Evolutionary conservation across 2,113 vertebrate species (phyloP).

Genomic region (Zosterops pallidus): DNA sequence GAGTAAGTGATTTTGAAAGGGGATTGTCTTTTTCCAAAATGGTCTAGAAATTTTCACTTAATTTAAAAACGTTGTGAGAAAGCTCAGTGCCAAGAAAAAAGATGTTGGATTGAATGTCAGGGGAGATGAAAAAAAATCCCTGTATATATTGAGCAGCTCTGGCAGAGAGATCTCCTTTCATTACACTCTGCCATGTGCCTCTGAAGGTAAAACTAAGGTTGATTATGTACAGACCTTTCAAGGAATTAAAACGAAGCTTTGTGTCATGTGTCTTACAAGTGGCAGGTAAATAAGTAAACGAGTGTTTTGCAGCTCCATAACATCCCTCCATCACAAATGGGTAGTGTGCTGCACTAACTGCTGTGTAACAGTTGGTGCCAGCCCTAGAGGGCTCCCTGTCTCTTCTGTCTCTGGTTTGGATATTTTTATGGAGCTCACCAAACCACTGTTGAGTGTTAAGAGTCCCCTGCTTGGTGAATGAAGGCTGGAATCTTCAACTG

Average conservation of each 20-base stretch:
- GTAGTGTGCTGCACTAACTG: neutral
- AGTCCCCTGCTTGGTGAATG: neutral
- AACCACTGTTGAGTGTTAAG: accelerated
- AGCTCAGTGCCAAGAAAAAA: neutral
- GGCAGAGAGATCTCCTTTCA: neutral
- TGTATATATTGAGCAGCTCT: neutral
- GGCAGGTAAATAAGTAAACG: neutral
- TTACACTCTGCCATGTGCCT: neutral
- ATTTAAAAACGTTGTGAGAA: neutral
- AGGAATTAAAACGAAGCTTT: neutral
- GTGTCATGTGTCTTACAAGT: neutral
- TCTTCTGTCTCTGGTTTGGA: neutral
- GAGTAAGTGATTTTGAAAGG: neutral
- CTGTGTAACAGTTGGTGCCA: neutral
- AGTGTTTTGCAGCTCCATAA: neutral
- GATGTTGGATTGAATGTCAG: neutral
- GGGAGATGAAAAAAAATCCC: neutral
- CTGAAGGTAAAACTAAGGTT: neutral
- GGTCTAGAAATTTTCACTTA: neutral
- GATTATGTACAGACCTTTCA: neutral
- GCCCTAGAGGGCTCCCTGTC: neutral
- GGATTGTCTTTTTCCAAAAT: neutral
- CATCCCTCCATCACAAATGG: neutral
- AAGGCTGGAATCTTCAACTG: neutral
- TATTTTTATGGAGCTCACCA: neutral